A percentile compares a stretch with the other conserved stretches of the same genome.
Evolutionary conservation across 2,797 vertebrate genomes (phyloP).

Genomic region (Sebastes hubbsi): DNA sequence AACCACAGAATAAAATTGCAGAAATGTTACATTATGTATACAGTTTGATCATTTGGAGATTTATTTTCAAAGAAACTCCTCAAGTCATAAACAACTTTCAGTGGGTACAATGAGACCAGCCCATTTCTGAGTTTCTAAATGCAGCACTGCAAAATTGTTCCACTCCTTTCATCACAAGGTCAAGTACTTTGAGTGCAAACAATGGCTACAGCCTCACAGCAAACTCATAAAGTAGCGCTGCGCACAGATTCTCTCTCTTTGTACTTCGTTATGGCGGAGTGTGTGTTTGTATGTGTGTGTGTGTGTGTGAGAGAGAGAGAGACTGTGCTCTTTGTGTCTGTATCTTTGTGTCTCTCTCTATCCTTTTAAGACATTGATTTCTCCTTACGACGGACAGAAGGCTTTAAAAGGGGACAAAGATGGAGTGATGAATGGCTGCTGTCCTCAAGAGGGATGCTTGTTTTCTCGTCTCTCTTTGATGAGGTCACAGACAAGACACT

Average conservation of each 20-base stretch:
- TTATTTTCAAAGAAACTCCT: slow-evolving; percentile 20
- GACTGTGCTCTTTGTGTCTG: slow-evolving; percentile 64
- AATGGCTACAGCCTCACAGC: slow-evolving; percentile 50
- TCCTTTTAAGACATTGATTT: slow-evolving; percentile 77
- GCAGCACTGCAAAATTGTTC: slow-evolving; percentile 47
- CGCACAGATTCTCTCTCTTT: slow-evolving; percentile 49
- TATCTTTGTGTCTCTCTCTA: slow-evolving; percentile 49
- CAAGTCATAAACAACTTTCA: slow-evolving; percentile 36
- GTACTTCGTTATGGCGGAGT: slow-evolving; percentile 19
- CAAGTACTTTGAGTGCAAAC: slow-evolving; percentile 69
- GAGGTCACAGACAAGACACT: slow-evolving; percentile 74
- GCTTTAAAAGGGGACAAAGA: slow-evolving; percentile 75
- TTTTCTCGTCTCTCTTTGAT: slow-evolving; percentile 77
- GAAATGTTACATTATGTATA: slow-evolving; percentile 4
- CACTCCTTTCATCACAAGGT: slow-evolving; percentile 69
- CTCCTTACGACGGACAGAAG: slow-evolving; percentile 61
- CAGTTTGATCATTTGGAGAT: slow-evolving; percentile 21
- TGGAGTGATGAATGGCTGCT: slow-evolving; percentile 76
- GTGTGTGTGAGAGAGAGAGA: not conserved
- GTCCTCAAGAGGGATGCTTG: slow-evolving; percentile 76
- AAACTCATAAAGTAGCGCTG: slow-evolving; percentile 58
- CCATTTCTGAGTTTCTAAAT: slow-evolving; percentile 48
- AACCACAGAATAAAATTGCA: not conserved
- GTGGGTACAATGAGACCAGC: slow-evolving; percentile 32
- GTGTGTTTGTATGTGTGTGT: slow-evolving; percentile 31